Conservation (phyloP, 2,113 vertebrate genomes). For the Paramisgurnus dabryanus region DNA sequence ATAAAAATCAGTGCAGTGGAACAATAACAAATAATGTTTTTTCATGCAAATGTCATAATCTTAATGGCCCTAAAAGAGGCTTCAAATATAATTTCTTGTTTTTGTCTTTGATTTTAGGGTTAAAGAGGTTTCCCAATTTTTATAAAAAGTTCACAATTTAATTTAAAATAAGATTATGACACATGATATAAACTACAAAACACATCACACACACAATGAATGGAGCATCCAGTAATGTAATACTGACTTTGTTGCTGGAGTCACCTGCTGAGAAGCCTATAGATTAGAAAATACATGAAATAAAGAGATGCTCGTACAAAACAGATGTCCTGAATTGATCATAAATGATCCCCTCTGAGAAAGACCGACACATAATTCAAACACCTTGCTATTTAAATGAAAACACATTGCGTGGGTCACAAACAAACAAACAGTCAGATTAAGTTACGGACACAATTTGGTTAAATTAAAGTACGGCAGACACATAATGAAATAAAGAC, state of each 20-base stretch:
- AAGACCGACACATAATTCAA: slow-evolving; percentile 1
- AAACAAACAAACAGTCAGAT: no score
- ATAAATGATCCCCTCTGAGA: neutral
- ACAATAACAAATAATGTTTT: no score
- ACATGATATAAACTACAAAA: neutral
- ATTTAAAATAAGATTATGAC: no score
- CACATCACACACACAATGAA: slow-evolving; percentile 10
- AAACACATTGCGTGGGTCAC: neutral
- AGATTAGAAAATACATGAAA: neutral
- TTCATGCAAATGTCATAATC: no score
- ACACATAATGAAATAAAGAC: neutral
- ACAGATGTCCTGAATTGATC: neutral
- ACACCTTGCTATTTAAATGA: neutral
- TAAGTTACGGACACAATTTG: no score
- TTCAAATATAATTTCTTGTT: no score
- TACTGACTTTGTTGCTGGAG: slow-evolving; percentile 30
- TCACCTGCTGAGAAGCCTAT: neutral
- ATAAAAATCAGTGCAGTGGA: no score
- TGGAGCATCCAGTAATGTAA: neutral
- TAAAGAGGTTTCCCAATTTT: no score
- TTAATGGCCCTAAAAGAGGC: no score
- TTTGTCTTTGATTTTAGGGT: no score
- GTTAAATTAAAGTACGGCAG: no score
- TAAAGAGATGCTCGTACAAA: neutral
- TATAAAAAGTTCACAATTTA: no score